Evolutionary conservation across 1,140 invertebrate species (phyloP).

Genomic region (Zaprionus davidi): DNA sequence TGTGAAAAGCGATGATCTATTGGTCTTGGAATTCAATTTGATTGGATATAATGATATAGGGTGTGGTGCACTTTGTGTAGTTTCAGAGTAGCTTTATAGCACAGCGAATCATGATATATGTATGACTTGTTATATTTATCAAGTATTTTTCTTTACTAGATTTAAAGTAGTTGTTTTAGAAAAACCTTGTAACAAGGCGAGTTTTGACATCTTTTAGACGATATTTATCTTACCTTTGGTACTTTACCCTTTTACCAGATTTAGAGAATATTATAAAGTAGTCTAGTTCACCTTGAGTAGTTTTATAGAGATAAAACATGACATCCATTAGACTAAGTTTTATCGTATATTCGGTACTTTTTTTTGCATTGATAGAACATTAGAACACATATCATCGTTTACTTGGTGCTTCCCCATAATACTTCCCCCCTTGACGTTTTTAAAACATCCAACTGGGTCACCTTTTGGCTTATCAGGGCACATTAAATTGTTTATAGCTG

Average conservation of each 20-base stretch:
- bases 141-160: no score
- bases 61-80: no score
- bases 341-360: not conserved
- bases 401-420: not conserved
- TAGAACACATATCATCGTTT: not conserved
- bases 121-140: no score
- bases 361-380: not conserved
- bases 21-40: not conserved
- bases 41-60: not conserved
- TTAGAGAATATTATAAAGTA: not conserved
- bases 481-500: constrained; percentile 40
- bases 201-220: not conserved
- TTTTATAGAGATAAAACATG: not conserved
- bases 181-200: no score
- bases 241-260: no score
- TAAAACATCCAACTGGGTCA: constrained; percentile 66
- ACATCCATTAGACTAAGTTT: not conserved
- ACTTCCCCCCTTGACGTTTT: constrained; percentile 15
- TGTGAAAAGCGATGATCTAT: not conserved
- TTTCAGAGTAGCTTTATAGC: not conserved
- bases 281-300: no score
- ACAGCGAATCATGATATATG: no score
- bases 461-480: constrained; percentile 74
- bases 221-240: not conserved
- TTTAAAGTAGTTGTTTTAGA: no score